Evolutionary conservation across 2,888 invertebrate species (phyloP).

Genomic region (Amphipyra berbera): DNA sequence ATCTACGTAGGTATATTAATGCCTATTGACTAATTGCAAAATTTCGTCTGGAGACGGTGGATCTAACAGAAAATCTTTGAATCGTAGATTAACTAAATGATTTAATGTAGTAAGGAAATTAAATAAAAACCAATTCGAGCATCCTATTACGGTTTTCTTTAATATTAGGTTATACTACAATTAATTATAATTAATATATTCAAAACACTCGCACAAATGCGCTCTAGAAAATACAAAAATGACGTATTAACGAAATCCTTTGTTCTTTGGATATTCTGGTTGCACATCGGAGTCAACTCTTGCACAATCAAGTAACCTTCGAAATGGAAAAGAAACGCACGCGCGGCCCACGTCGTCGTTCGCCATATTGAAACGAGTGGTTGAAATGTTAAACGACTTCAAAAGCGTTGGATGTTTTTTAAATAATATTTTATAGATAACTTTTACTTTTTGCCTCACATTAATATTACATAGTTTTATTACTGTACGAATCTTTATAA

Average conservation of each 20-base stretch:
- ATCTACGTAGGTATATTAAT: no score
- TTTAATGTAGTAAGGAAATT: no score
- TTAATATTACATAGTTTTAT: no score
- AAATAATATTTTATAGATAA: not conserved
- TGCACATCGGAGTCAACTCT: slow-evolving; percentile 73
- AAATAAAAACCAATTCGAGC: no score
- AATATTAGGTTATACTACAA: no score
- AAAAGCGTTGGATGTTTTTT: slow-evolving; percentile 13
- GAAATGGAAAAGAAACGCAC: slow-evolving; percentile 83
- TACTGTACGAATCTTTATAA: no score
- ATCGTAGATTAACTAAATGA: no score
- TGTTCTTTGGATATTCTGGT: slow-evolving; percentile 76
- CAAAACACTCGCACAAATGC: not conserved
- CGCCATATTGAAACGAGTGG: slow-evolving; percentile 59
- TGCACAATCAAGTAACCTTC: slow-evolving; percentile 82
- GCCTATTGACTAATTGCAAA: no score
- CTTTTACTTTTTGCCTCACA: not conserved
- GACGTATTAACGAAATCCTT: slow-evolving; percentile 67
- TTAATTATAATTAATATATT: no score
- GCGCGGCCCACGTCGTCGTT: slow-evolving; percentile 69
- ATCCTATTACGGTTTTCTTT: no score
- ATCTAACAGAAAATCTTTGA: no score
- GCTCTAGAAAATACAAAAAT: slow-evolving; percentile 30
- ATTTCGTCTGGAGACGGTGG: no score
- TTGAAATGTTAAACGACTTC: slow-evolving; percentile 30